Evolutionary conservation across 2,797 vertebrate genomes (phyloP), one percentile per base, ranked within the genome.

Genomic region (Phalanger gymnotis): DNA sequence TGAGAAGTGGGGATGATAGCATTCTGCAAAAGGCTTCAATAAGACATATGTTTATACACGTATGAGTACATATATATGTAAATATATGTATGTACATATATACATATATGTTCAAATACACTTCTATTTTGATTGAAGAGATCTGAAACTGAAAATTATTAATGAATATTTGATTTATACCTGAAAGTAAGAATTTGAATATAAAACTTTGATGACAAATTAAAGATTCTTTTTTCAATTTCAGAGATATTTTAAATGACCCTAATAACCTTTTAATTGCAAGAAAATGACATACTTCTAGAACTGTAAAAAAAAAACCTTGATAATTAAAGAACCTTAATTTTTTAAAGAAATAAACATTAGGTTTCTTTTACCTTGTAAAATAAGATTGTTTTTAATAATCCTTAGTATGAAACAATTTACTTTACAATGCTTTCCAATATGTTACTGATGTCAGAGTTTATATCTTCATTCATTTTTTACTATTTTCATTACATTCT

Each of bases 351-450:
- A 73, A 40, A 73, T 25, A 73, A 40, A 54, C 11, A 87, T 96
- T 94, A 94, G 91, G 93, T 91, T 92, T 56, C 92, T 93, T 57
- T 94, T 90, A 92, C 93, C 73, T 96, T 91, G 89, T 95, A 92
- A 93, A 96, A 6, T 2, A 93, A 96, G 91, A 96, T 96, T 94
- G 95, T 97, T 96, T 94, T 93, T 95, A n/a, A 93, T 73, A n/a
- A 3, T 22, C 31, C 51, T 28, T 47, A 40, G 66, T 95, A 96
- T 91, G 90, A 91, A 94, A 97, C 94, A 9, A 53, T 31, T 93
- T 56, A 90, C 90, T 92, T 91, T 90, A 90, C 54, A 90, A 55
- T 95, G 51, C 90, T 93, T 97, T 94, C 96, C 95, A 56, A 57
- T 96, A 96, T 90, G 94, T 96, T 97, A 94, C 96, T 95, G 91